Evolutionary conservation across 2,888 invertebrate genomes (phyloP).

Genomic region (Agonum fuliginosum): DNA sequence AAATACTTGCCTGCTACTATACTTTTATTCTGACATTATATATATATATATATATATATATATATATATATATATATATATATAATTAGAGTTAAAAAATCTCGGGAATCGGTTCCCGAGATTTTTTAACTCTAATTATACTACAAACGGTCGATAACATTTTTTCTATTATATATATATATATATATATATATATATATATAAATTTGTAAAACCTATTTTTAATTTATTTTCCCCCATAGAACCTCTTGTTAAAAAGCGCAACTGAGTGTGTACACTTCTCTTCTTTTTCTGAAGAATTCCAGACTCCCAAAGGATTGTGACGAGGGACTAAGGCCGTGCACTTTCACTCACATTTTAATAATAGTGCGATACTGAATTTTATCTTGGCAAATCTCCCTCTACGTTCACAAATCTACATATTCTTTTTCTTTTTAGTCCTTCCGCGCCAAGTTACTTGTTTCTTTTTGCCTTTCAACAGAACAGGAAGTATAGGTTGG

Average conservation of each 20-base stretch:
- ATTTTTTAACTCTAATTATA: no score
- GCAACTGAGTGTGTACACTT: slow-evolving; percentile 5
- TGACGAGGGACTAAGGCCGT: background rate
- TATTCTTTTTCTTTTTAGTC: slow-evolving; percentile 5
- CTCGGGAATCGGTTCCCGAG: no score
- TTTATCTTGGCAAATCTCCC: slow-evolving; percentile 35
- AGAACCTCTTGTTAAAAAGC: background rate
- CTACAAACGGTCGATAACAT: no score
- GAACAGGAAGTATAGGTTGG: background rate
- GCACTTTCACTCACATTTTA: slow-evolving; percentile 41
- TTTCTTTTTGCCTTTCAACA: background rate
- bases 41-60: no score
- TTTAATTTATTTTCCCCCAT: background rate
- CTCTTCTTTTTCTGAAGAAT: background rate
- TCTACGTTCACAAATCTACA: slow-evolving; percentile 13
- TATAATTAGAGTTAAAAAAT: no score
- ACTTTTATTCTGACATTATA: no score
- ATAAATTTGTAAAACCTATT: no score
- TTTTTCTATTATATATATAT: no score
- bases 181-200: no score
- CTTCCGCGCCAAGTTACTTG: background rate
- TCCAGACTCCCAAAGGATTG: background rate
- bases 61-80: no score
- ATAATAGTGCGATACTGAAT: slow-evolving; percentile 41
- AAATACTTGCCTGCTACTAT: no score